A percentile compares a stretch with the other conserved stretches of the same genome.
These are phyloP conservation scores for Dynastes grantii DNA, from an alignment of 2,888 invertebrate genomes.

Conservation along the genomic window DNA sequence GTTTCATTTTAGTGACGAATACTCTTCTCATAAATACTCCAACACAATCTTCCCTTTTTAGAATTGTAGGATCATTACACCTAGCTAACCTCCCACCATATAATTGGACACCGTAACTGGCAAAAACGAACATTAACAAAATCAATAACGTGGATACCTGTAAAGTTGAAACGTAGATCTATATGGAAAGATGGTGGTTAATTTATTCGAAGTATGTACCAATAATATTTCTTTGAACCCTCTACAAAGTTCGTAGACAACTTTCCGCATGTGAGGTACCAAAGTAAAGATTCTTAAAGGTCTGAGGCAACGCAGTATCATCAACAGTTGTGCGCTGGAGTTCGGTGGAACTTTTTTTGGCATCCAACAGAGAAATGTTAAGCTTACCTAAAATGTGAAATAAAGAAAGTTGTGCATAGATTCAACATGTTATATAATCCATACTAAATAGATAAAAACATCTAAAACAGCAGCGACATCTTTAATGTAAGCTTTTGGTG, in stretches of 20 bases:
- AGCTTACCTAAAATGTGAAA: slow-evolving; percentile 82
- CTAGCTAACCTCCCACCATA: slow-evolving; percentile 97
- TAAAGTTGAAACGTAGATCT: slow-evolving; percentile 53
- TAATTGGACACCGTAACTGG: slow-evolving; percentile 98
- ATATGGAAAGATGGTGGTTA: background rate
- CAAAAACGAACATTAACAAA: slow-evolving; percentile 98
- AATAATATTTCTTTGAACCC: slow-evolving; percentile 99
- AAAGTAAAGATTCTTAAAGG: slow-evolving; percentile 97
- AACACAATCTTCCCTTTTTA: slow-evolving; percentile 87
- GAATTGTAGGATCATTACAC: slow-evolving; percentile 95
- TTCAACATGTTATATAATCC: slow-evolving; percentile 61
- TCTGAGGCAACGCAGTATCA: slow-evolving; percentile 96
- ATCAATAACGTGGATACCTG: slow-evolving; percentile 96
- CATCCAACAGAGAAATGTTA: slow-evolving; percentile 98
- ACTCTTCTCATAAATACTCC: slow-evolving; percentile 96
- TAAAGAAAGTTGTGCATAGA: background rate
- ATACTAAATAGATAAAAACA: slow-evolving; percentile 96
- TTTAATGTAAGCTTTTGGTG: slow-evolving; percentile 98
- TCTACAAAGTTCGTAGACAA: slow-evolving; percentile 97
- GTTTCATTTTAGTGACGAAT: slow-evolving; percentile 98
- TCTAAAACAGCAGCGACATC: slow-evolving; percentile 98
- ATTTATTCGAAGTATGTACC: slow-evolving; percentile 71
- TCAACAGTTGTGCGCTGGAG: slow-evolving; percentile 93
- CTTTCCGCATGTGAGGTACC: slow-evolving; percentile 99
- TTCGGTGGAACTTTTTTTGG: slow-evolving; percentile 93